A percentile compares a stretch with the other conserved stretches of the same genome.
Evolutionary conservation across 2,797 vertebrate species (phyloP).

Genomic region (Anguilla pacifica): DNA sequence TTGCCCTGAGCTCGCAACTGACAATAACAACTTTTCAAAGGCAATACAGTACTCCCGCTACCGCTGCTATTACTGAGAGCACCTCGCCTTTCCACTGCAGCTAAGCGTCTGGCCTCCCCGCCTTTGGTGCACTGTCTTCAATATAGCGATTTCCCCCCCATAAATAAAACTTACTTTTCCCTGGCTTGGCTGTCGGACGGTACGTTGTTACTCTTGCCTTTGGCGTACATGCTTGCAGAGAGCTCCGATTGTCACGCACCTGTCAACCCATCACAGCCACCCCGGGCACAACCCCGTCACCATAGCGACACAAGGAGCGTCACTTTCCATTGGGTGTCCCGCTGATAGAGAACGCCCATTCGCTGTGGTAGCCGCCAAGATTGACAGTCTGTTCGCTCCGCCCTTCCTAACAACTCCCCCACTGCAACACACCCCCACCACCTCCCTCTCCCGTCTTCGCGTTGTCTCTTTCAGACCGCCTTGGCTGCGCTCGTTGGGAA

Average conservation of each 20-base stretch:
- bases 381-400: slow-evolving; percentile 61
- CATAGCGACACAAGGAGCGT: slow-evolving; percentile 90
- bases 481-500: slow-evolving; percentile 47
- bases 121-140: slow-evolving; percentile 60
- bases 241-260: slow-evolving; percentile 95
- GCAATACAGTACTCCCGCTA: slow-evolving; percentile 38
- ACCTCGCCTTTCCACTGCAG: slow-evolving; percentile 57
- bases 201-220: slow-evolving; percentile 96
- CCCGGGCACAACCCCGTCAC: slow-evolving; percentile 93
- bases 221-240: slow-evolving; percentile 98
- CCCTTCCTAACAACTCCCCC: slow-evolving; percentile 54
- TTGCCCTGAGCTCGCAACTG: slow-evolving; percentile 6
- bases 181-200: slow-evolving; percentile 95
- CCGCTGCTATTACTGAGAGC: slow-evolving; percentile 43
- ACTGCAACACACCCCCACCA: slow-evolving; percentile 45
- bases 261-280: slow-evolving; percentile 98
- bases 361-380: slow-evolving; percentile 68
- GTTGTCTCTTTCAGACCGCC: slow-evolving; percentile 49
- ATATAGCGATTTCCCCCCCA: slow-evolving; percentile 63
- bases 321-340: slow-evolving; percentile 83
- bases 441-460: slow-evolving; percentile 15
- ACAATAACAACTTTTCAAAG: slow-evolving; percentile 63
- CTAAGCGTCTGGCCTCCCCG: slow-evolving; percentile 56
- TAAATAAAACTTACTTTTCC: slow-evolving; percentile 92
- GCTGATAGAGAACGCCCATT: slow-evolving; percentile 70